These are phyloP conservation scores for Entomobrya multifasciata DNA, from an alignment of 2,888 invertebrate species.

Conservation along the genomic window DNA sequence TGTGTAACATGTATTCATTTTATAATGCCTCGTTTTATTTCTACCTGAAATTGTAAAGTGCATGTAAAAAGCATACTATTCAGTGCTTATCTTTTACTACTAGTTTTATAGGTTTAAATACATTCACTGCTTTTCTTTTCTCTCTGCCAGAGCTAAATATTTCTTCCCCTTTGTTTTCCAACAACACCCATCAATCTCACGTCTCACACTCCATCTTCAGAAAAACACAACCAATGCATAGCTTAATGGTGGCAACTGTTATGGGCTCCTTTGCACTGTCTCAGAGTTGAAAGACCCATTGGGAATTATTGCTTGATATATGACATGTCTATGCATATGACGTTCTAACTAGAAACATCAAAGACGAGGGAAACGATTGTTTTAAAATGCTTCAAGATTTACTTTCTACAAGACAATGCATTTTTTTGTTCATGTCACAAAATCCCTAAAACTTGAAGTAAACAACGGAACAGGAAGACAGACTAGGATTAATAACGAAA, in stretches of 20 bases:
- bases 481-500: constrained; percentile 17
- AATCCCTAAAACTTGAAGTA: not conserved
- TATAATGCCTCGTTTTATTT: not conserved
- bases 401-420: not conserved
- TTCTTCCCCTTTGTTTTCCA: constrained; percentile 39
- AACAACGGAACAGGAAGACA: not conserved
- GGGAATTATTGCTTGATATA: constrained; percentile 4
- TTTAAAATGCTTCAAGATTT: constrained; percentile 26
- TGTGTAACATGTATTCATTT: constrained; percentile 20
- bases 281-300: not conserved
- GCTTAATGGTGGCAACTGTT: constrained; percentile 31
- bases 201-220: constrained; percentile 26
- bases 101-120: too few species aligned
- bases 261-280: not conserved
- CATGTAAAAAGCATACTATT: constrained; percentile 13
- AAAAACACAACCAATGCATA: constrained; percentile 34
- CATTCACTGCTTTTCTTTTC: too few species aligned
- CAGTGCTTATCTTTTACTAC: too few species aligned
- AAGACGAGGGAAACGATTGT: too few species aligned
- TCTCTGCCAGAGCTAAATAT: not conserved
- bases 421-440: not conserved
- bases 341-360: not conserved
- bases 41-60: constrained; percentile 14
- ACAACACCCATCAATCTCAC: constrained; percentile 67
- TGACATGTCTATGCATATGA: too few species aligned